phyloP scores from a whole-genome alignment of 2,888 invertebrate genomes.

The Drosophila atroscutellata region DNA sequence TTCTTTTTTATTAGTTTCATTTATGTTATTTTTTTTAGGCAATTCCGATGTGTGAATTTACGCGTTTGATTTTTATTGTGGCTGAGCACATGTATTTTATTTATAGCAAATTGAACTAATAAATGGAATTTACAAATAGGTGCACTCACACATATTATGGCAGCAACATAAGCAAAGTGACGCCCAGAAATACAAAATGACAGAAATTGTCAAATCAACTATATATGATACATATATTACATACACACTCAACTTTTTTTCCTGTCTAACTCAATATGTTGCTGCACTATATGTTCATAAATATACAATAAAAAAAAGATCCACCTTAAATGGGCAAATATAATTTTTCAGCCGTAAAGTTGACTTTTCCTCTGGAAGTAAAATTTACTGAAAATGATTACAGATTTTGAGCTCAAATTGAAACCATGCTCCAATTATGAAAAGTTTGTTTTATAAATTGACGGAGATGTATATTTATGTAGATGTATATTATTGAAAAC shows the following conservation, averaged over 20 bases:
- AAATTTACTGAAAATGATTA: conserved; percentile 14
- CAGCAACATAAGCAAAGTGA: conserved; percentile 15
- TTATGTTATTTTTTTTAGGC: conserved; percentile 4
- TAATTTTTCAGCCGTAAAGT: conserved; percentile 5
- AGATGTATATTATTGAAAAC: too few species aligned
- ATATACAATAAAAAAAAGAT: conserved; percentile 24
- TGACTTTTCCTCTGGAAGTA: not conserved
- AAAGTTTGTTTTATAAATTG: not conserved
- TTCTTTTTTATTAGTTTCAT: conserved; percentile 5
- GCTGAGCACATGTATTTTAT: conserved; percentile 46
- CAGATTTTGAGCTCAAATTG: not conserved
- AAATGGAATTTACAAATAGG: conserved; percentile 67
- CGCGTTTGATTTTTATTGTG: conserved; percentile 61
- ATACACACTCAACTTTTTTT: conserved; percentile 10
- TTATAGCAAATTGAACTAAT: conserved; percentile 72
- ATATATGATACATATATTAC: conserved; percentile 16
- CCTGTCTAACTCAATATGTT: not conserved
- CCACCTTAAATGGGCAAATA: not conserved
- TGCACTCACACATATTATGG: conserved; percentile 17
- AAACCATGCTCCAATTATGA: not conserved
- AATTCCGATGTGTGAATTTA: conserved; percentile 44
- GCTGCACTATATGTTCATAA: conserved; percentile 18
- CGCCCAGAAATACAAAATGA: conserved; percentile 24
- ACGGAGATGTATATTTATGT: conserved; percentile 5
- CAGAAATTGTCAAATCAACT: conserved; percentile 16